phyloP scores from a whole-genome alignment of 2,888 invertebrate species.

The Acanthosepion pharaonis region DNA sequence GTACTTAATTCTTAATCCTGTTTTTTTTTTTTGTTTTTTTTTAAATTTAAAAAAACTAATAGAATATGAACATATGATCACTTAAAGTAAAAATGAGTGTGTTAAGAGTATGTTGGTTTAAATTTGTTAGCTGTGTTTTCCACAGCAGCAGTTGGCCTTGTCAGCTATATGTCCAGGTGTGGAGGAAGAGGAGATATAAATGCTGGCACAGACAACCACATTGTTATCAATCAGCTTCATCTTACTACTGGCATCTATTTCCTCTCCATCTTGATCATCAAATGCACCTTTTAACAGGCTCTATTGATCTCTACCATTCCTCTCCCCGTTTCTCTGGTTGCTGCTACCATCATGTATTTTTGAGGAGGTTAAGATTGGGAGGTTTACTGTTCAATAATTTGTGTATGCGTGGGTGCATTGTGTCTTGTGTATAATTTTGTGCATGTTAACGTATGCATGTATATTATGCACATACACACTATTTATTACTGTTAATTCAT shows the following conservation, averaged over 20 bases:
- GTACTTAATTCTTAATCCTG: too few species aligned
- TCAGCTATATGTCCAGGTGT: background rate
- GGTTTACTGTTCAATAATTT: background rate
- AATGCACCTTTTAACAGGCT: background rate
- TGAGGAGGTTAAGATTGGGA: background rate
- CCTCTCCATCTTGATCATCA: background rate
- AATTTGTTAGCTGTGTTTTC: background rate
- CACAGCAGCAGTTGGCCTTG: background rate
- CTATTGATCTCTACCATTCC: background rate
- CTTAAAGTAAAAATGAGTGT: background rate
- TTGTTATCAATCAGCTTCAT: constrained; percentile 6
- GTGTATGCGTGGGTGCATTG: background rate
- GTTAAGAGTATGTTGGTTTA: background rate
- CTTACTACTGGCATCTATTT: background rate
- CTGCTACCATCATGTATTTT: background rate
- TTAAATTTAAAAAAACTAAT: background rate
- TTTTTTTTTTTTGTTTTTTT: background rate
- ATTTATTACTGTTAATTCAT: too few species aligned
- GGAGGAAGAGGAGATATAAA: background rate
- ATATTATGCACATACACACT: background rate
- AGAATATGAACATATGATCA: background rate
- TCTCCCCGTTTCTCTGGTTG: background rate
- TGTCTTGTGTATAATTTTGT: background rate
- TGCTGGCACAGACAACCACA: background rate
- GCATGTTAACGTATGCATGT: background rate